A percentile compares a stretch with the other conserved stretches of the same genome.
These are phyloP conservation scores for Pyrocoelia pectoralis DNA, from an alignment of 2,888 invertebrate species.

Conservation along the genomic window DNA sequence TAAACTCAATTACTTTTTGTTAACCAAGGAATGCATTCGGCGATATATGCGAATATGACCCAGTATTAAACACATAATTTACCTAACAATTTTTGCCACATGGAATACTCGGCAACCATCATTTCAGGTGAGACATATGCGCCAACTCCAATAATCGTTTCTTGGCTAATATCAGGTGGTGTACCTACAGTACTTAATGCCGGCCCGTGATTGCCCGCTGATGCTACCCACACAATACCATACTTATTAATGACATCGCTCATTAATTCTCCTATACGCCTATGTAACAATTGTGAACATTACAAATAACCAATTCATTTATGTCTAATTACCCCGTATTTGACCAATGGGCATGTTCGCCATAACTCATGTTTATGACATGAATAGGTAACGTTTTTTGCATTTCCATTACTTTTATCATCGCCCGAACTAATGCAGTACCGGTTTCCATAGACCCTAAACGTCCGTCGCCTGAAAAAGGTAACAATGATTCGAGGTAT, in stretches of 20 bases:
- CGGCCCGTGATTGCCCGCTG: conserved; percentile 95
- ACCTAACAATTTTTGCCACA: conserved; percentile 79
- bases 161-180: conserved; percentile 84
- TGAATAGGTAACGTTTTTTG: conserved; percentile 72
- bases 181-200: conserved; percentile 93
- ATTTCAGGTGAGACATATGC: conserved; percentile 98
- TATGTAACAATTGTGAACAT: conserved; percentile 54
- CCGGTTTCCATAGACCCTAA: conserved; percentile 97
- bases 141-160: conserved; percentile 89
- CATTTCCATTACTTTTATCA: conserved; percentile 84
- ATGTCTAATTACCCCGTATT: conserved; percentile 77
- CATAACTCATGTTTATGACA: conserved; percentile 98
- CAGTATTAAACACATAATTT: too few species aligned
- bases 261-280: conserved; percentile 86
- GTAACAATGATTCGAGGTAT: too few species aligned
- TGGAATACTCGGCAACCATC: conserved; percentile 95
- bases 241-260: conserved; percentile 90
- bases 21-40: too few species aligned
- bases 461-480: conserved; percentile 78
- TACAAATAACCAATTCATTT: neutral
- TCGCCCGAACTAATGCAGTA: conserved; percentile 89
- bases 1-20: too few species aligned
- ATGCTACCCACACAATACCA: conserved; percentile 91
- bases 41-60: too few species aligned
- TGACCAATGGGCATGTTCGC: conserved; percentile 93